A percentile compares a stretch with the other conserved stretches of the same genome.
Evolutionary conservation across 2,113 vertebrate species (phyloP).

Genomic region (Caretta caretta): DNA sequence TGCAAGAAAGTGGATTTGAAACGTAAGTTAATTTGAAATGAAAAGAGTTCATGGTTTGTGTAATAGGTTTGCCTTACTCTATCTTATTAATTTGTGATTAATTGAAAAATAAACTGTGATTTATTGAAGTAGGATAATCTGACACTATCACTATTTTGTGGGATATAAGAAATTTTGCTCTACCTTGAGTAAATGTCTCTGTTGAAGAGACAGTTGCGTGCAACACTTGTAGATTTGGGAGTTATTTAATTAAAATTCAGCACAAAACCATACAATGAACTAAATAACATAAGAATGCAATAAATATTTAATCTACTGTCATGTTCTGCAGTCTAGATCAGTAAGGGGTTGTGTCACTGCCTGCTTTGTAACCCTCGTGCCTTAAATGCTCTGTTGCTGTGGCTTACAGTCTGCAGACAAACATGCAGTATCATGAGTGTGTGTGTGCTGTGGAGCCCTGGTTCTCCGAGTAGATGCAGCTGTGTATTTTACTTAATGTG

Average conservation of each 20-base stretch:
- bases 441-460: neutral
- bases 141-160: neutral
- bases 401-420: neutral
- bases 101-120: neutral
- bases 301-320: neutral
- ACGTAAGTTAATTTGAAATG: neutral
- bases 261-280: neutral
- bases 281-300: neutral
- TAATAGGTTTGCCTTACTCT: neutral
- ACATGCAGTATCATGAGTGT: neutral
- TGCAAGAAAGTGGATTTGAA: neutral
- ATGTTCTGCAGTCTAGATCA: neutral
- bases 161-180: neutral
- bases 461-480: neutral
- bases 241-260: neutral
- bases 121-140: neutral
- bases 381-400: neutral
- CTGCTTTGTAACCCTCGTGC: neutral
- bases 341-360: neutral
- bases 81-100: neutral
- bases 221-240: neutral
- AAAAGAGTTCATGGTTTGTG: neutral
- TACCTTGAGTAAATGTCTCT: neutral
- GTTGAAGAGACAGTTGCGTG: neutral
- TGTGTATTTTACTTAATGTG: neutral